A percentile compares a stretch with the other conserved stretches of the same genome.
These are phyloP conservation scores for Oceanodroma leucorhoa DNA, from an alignment of 2,797 vertebrate species.

Conservation along the genomic window DNA sequence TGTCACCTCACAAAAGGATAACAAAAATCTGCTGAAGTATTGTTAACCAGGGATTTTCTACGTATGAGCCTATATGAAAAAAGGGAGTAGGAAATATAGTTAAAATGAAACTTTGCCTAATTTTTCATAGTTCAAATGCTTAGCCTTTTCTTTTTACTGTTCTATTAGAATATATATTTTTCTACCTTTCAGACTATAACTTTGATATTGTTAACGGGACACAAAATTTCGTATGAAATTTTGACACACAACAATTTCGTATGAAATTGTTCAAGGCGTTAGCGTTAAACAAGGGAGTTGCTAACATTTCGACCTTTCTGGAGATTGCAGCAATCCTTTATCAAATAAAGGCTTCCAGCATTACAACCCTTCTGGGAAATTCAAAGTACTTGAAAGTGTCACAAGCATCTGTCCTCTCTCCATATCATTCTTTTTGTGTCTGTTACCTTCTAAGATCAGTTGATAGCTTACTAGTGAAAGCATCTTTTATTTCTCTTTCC, in stretches of 20 bases:
- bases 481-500: neutral
- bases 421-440: neutral
- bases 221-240: too few species aligned
- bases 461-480: neutral
- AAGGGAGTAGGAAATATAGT: neutral
- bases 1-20: neutral
- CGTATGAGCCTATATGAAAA: fast-evolving
- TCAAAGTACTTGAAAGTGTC: neutral
- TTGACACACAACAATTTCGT: too few species aligned
- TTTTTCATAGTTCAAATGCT: neutral
- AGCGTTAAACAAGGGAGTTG: neutral
- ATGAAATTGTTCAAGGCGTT: neutral
- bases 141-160: neutral
- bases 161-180: neutral
- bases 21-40: neutral
- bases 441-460: neutral
- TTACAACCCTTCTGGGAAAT: neutral
- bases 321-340: neutral
- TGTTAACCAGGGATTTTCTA: neutral
- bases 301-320: neutral
- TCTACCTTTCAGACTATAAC: neutral
- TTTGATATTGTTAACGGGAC: neutral
- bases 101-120: neutral
- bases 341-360: neutral
- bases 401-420: neutral